These are phyloP conservation scores for Adelosebastes latens DNA, from an alignment of 2,797 vertebrate species.

Conservation along the genomic window DNA sequence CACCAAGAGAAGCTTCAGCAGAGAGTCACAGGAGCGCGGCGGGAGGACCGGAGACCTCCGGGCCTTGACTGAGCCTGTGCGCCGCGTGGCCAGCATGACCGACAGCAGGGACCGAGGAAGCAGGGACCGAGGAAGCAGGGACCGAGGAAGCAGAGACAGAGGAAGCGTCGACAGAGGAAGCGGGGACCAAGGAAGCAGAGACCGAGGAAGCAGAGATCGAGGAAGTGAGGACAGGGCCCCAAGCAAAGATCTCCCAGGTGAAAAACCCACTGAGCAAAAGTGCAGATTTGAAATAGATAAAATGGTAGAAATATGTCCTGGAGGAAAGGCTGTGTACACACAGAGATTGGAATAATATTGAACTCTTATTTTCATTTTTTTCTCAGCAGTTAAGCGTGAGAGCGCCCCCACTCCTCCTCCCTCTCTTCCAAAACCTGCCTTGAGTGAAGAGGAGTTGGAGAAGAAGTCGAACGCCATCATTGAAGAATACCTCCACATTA, in stretches of 20 bases:
- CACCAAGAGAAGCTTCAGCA: conserved; percentile 96
- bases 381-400: conserved; percentile 87
- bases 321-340: not conserved
- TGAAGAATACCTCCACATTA: conserved; percentile 97
- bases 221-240: conserved; percentile 69
- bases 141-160: conserved; percentile 74
- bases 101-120: conserved; percentile 85
- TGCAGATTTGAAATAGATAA: not conserved
- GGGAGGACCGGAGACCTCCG: conserved; percentile 86
- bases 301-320: not conserved
- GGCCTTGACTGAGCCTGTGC: conserved; percentile 84
- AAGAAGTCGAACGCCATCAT: conserved; percentile 95
- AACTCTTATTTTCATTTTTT: not conserved
- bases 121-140: conserved; percentile 69
- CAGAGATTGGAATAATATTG: not conserved
- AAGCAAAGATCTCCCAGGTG: conserved; percentile 73
- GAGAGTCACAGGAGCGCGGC: conserved; percentile 92
- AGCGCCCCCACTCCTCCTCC: conserved; percentile 76
- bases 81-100: conserved; percentile 94
- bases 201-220: conserved; percentile 67
- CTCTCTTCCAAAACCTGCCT: conserved; percentile 77
- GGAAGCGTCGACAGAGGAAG: conserved; percentile 71
- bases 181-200: conserved; percentile 67
- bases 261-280: not conserved
- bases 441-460: conserved; percentile 93